Evolutionary conservation across 2,888 invertebrate genomes (phyloP), one percentile per base, ranked within the genome.

Genomic region (Octodonta nipae): DNA sequence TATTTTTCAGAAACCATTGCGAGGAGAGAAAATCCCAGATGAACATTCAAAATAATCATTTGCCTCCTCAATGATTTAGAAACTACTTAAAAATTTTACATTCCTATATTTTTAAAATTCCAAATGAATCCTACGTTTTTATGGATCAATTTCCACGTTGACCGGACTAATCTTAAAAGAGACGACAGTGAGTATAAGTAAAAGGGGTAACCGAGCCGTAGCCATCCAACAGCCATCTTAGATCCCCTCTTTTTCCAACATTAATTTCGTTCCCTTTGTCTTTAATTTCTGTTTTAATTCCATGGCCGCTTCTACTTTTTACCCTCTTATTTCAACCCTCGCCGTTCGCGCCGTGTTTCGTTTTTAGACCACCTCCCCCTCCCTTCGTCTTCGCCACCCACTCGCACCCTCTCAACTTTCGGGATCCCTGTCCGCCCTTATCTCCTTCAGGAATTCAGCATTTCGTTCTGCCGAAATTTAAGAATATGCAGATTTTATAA

Each of bases 281-380:
- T 60, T 58, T 60, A 60, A 60, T 60, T 60, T 60, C 55, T 49
- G 56, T 58, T 58, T 58, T 58, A 57, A 57, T 58, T 57, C 58
- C 54, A 60, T 56, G 59, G 56, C 59, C 58, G 61, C 57, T 54
- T 54, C 49, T 48, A 58, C 55, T 60, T 60, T 60, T 60, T 60
- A 56, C 58, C 60, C 59, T 60, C 60, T 59, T 59, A 59, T 59
- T 60, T 60, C 57, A 54, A 13, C 56, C 58, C 57, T 55, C 55
- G 49, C 51, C 43, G n/a, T n/a, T n/a, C n/a, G 39, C 55, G 49
- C 51, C 44, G 40, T 46, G 46, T 46, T 49, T 47, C 47, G 47
- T 49, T 41, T 42, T 40, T 40, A 42, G 35, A 40, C 38, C 37
- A 38, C 37, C 38, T 25, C 26, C 14, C 30, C 38, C 24, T 29